Base-by-base conservation (phyloP, 2,113 vertebrate genomes). In the Parus major region DNA sequence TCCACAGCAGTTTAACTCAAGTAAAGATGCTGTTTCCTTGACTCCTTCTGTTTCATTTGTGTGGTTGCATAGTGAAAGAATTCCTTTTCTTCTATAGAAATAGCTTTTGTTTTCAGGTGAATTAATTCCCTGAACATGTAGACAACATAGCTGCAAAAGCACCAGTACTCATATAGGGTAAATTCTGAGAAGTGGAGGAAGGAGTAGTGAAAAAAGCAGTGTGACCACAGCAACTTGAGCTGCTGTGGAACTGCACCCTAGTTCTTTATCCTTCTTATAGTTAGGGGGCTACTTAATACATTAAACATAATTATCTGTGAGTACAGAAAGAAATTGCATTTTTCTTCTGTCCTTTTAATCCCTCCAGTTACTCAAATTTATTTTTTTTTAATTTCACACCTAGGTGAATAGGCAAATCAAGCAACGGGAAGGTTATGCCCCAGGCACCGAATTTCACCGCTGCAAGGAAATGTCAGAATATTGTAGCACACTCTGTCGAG, bases 381-480 rank as follows among this genome's bases (percentile, higher is more conserved):
- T 39, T 39, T 39, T 71, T 64, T 73, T 90, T 82, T 44, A 13
- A 73, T 91, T 29, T 95, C 71, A 31, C 17, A 31, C 35, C 19
- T 90, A 99, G 99, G 99, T 99, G 84, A 99, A 99, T 2, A 82
- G 98, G 3, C 97, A 96, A 4, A 99, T 99, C 97, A 99, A 99
- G 94, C 98, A 98, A 72, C 98, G 99, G 46, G 99, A 99, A 93
- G 99, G 99, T 71, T 98, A 99, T 5, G 99, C 99, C 25, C 99
- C 99, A 1, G 99, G 99, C 86, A 99, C 99, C 0, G 97, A 99
- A 81, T 99, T 99, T 93, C 99, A 99, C 84, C 99, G 99, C 70
- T 99, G 99, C 95, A 99, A 99, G 97, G 99, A 99, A 97, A 99
- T 99, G 99, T 99, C 99, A 0, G 99, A 99, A 95, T 99, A 99